A percentile compares a stretch with the other conserved stretches of the same genome.
Conservation (phyloP, 2,797 vertebrate species). For the Carcharodon carcharias region DNA sequence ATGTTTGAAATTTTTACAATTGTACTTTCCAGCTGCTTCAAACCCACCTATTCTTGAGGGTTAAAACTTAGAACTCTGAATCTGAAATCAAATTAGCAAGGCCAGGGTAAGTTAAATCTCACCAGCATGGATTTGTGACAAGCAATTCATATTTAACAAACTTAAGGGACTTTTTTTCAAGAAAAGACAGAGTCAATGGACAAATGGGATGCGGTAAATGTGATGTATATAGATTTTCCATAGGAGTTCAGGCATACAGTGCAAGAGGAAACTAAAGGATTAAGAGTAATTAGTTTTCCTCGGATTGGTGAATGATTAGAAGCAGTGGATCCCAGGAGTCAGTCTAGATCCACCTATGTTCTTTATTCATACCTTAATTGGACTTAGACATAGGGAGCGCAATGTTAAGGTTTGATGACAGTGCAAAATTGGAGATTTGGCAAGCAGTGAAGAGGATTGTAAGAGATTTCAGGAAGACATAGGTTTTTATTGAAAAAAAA, state of each 20-base stretch:
- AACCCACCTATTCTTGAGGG: neutral
- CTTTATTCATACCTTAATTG: neutral
- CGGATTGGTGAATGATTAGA: neutral
- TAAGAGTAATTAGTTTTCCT: neutral
- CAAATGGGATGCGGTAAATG: neutral
- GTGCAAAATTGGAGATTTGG: neutral
- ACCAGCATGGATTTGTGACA: neutral
- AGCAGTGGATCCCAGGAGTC: too few species aligned
- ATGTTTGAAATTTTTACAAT: neutral
- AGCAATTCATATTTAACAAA: neutral
- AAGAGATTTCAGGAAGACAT: neutral
- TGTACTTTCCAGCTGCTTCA: neutral
- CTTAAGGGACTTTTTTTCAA: neutral
- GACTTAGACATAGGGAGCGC: neutral
- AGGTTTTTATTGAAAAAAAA: neutral
- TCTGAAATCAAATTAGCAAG: neutral
- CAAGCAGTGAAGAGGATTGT: neutral
- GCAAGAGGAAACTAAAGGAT: neutral
- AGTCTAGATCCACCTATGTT: neutral
- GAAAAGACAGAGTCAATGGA: neutral
- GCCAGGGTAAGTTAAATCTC: neutral
- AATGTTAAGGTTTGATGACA: neutral
- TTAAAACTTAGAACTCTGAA: neutral
- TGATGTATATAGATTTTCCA: neutral
- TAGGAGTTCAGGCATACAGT: neutral